Conservation (phyloP, 2,888 invertebrate species). For the Lithosia quadra region DNA sequence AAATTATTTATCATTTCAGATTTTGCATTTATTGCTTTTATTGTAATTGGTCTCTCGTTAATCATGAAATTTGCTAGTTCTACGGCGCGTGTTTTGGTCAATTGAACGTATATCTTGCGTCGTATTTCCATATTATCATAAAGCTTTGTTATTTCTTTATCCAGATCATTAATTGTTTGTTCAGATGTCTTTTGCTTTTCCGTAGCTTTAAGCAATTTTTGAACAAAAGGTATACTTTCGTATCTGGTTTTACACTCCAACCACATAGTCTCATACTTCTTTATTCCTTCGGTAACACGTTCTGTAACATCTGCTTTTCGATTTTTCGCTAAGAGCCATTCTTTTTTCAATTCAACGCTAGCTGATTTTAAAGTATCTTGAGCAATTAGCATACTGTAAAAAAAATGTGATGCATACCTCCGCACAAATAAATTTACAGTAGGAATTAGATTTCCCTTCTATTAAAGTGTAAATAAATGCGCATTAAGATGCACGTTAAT, state of each 20-base stretch:
- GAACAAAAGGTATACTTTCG: conserved; percentile 73
- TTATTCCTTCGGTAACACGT: conserved; percentile 61
- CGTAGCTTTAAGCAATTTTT: conserved; percentile 59
- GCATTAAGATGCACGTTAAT: too few relatives aligned
- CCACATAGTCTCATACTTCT: conserved; percentile 75
- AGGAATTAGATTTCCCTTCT: not conserved
- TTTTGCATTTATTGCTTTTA: conserved; percentile 58
- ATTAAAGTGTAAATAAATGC: too few relatives aligned
- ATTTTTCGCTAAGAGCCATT: conserved; percentile 65
- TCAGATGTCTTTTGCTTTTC: conserved; percentile 46
- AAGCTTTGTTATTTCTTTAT: conserved; percentile 55
- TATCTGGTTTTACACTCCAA: conserved; percentile 65
- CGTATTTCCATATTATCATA: conserved; percentile 58
- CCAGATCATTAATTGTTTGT: conserved; percentile 54
- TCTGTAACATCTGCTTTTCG: conserved; percentile 59
- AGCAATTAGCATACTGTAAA: conserved; percentile 64
- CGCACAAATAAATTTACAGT: not conserved
- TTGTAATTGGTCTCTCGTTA: conserved; percentile 59
- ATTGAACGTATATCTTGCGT: conserved; percentile 45
- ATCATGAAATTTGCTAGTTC: conserved; percentile 69
- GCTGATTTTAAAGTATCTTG: conserved; percentile 66
- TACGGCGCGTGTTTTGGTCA: conserved; percentile 62
- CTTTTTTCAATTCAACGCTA: conserved; percentile 72
- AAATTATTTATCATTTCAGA: conserved; percentile 51
- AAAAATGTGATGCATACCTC: not conserved